Evolutionary conservation across 2,797 vertebrate species (phyloP), one percentile per base, ranked within the genome.

Genomic region (Decapterus maruadsi): DNA sequence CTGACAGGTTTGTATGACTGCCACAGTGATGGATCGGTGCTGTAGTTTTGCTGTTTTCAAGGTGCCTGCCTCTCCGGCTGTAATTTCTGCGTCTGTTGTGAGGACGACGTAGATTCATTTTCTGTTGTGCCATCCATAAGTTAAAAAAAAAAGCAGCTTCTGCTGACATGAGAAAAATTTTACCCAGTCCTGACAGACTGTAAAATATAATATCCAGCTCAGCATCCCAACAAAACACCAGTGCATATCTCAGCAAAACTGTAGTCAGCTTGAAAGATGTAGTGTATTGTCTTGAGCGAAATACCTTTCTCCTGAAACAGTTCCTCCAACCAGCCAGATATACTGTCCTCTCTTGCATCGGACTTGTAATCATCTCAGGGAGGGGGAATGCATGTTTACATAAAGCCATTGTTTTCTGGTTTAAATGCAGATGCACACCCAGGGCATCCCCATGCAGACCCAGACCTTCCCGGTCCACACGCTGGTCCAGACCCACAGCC

Each of bases 381-480:
- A 8, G 1, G 7, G 22, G 17, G 22, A 43, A 58, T 16, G 12
- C 50, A 4, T 10, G 4, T 62, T 56, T 26, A 14, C 13, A 45
- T 43, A 0, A 63, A 60, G 53, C 3, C n/a, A 4, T 6, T 53
- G 43, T 57, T 3, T 73, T 46, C 22, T 42, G 14, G 5, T 19
- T 66, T 53, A 0, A 22, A 54, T 65, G 10, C 77, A 93, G 93
- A 91, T 94, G 79, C 95, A 95, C 76, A 90, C 94, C 70, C 93
- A 97, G 84, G 92, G 91, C 0, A 84, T 95, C 7, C 85, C 95
- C 2, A 68, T 94, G 6, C 77, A 94, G 77, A 89, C 93, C 2
- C 92, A 94, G 38, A 92, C 75, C 77, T 92, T 95, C 71, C 92
- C 95, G 0, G 87, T 95, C 53, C 95, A 96, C 77, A 93, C 94